Base-by-base conservation (phyloP, 2,113 vertebrate genomes). In the Brienomyrus brachyistius region DNA sequence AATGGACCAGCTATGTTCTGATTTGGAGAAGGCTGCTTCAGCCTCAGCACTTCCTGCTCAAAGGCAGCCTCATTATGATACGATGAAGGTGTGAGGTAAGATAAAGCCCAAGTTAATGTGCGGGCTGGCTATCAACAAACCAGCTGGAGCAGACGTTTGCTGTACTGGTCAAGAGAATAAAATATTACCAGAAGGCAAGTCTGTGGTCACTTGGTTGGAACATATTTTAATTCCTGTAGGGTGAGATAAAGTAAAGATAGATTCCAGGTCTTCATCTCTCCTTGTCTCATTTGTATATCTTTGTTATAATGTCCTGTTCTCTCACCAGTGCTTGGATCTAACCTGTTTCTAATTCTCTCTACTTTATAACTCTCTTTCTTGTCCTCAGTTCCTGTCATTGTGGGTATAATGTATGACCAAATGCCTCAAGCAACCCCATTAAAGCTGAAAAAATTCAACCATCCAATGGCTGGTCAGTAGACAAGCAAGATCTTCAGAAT, bases 281-380 rank as follows among this genome's bases (percentile, higher is more conserved):
- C n/a, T 21, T 43, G 10, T 21, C 74, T 50, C 89, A 48, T 52
- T 31, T n/a, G 47, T 87, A 48, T 87, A 10, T 87, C 86, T 31
- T 31, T 87, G 47, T 51, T 19, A 74, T 45, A 74, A 87, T 92
- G 43, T 70, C 56, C 48, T 43, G 52, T n/a, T 89, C 88, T 59
- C 56, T 43, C 82, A 83, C 40, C 45, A 31, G 62, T 70, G 62
- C 62, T 70, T 70, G 62, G 62, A 70, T 83, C 21, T 47, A 45
- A 43, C 88, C 90, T 82, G 50, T 90, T 21, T 62, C 31, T 1
- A 89, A 88, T 27, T 89, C 89, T 56, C 87, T 89, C 90, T 56
- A 90, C 54, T 90, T 66, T 80, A 0, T 11, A 92, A 90, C 87
- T 90, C 89, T 90, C 88, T 70, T 86, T 88, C 90, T 59, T 45